Base-by-base conservation (phyloP, 2,888 invertebrate species). In the Callyntrura guangdongensis region DNA sequence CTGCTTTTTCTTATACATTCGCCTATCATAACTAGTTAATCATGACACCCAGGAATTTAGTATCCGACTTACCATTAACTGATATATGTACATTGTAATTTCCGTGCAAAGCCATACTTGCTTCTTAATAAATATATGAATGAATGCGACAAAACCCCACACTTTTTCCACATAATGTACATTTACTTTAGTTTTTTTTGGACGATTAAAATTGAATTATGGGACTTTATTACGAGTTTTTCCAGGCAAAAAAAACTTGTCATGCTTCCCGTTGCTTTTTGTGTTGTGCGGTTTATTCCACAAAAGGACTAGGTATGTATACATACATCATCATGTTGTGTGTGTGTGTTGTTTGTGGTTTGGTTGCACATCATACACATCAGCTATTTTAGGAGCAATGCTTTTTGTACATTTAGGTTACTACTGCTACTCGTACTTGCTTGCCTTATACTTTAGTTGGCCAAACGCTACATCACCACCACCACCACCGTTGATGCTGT, bases 171-270 rank as follows among this genome's bases (percentile, higher is more conserved):
- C n/a, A 64, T 53, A 61, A 61, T 77, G 77, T 77, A 86, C 45
- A 12, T 45, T 36, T 36, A 74, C 36, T 74, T 22, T 53, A 77
- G 53, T 77, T 77, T 82, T 77, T 82, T 67, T 89, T 77, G 17
- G 89, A 84, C 27, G 89, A 89, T 89, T 89, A 89, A 84, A 89
- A 89, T 84, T 89, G 89, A 89, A 89, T 89, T 89, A 89, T 89
- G 89, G 79, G 89, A 89, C 82, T 82, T 86, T 69, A 82, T 69
- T 88, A 64, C 25, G 56, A 81, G 74, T 79, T 89, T 79, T 82
- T 49, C 72, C 36, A 6, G 45, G 81, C 77, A 89, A 77, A 88
- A 69, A 86, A 88, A 72, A 89, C 49, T 64, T 89, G 89, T 83
- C 89, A 74, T 53, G 56, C 67, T 89, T 84, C 84, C 74, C 74